phyloP scores from a whole-genome alignment of 2,888 invertebrate genomes.

The Zygothrica quintamaculata region DNA sequence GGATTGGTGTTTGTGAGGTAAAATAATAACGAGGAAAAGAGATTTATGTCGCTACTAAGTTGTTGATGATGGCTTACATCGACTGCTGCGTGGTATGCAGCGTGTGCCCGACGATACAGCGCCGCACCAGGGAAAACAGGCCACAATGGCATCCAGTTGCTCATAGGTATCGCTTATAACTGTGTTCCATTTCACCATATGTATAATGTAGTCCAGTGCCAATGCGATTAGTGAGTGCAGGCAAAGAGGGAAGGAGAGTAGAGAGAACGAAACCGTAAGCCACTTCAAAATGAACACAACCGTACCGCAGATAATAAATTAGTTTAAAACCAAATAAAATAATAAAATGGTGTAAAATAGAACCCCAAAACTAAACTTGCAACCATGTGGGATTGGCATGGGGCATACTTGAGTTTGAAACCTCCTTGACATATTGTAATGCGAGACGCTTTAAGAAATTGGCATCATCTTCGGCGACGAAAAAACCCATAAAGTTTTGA shows the following conservation, averaged over 20 bases:
- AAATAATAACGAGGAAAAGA: background rate
- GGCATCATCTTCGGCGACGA: slow-evolving; percentile 92
- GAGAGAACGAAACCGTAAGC: slow-evolving; percentile 69
- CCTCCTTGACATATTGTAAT: slow-evolving; percentile 91
- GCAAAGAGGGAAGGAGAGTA: slow-evolving; percentile 60
- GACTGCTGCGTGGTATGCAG: slow-evolving; percentile 87
- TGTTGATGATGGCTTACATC: slow-evolving; percentile 86
- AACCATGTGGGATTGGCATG: slow-evolving; percentile 40
- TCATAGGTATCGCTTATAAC: slow-evolving; percentile 88
- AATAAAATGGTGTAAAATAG: slow-evolving; percentile 34
- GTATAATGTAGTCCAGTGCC: slow-evolving; percentile 40
- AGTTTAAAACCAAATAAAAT: slow-evolving; percentile 43
- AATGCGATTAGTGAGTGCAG: slow-evolving; percentile 51
- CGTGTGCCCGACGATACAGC: slow-evolving; percentile 86
- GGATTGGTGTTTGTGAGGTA: background rate
- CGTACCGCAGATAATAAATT: slow-evolving; percentile 45
- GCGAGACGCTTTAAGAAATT: slow-evolving; percentile 92
- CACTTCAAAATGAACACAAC: slow-evolving; percentile 58
- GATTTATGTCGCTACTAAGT: slow-evolving; percentile 13
- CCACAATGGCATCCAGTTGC: slow-evolving; percentile 90
- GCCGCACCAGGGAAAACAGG: slow-evolving; percentile 91
- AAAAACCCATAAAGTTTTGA: slow-evolving; percentile 95
- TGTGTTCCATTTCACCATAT: slow-evolving; percentile 55
- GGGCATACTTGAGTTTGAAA: slow-evolving; percentile 89
- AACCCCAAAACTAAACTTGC: slow-evolving; percentile 42